phyloP scores from a whole-genome alignment of 2,113 vertebrate genomes.

The Sturnira hondurensis region DNA sequence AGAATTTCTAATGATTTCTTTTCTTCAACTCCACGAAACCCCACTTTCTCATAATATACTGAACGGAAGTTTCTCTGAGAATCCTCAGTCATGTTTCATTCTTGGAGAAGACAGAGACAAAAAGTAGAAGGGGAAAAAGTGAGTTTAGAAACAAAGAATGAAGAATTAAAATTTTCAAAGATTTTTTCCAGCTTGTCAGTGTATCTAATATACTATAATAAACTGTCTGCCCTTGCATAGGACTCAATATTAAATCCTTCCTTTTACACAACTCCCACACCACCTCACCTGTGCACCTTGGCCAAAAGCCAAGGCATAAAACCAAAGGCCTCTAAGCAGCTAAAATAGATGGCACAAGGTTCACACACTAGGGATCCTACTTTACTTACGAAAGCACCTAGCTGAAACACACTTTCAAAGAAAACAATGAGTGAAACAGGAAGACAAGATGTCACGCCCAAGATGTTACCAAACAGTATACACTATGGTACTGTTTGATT shows the following conservation, averaged over 20 bases:
- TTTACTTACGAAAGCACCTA: neutral
- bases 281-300: neutral
- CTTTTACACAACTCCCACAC: neutral
- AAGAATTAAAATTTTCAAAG: neutral
- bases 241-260: neutral
- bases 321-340: neutral
- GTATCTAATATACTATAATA: neutral
- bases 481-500: neutral
- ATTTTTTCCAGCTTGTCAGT: neutral
- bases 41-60: conserved; percentile 97
- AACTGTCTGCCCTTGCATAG: neutral
- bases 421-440: neutral
- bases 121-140: neutral
- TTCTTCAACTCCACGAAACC: conserved; percentile 97
- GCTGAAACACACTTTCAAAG: neutral
- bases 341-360: neutral
- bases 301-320: neutral
- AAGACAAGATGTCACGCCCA: neutral
- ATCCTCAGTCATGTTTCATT: conserved; percentile 90
- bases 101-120: neutral
- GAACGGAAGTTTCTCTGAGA: conserved; percentile 98
- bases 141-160: conserved; percentile 9
- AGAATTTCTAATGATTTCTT: conserved; percentile 98
- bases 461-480: neutral
- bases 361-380: neutral